Conservation (phyloP, 2,113 vertebrate genomes). For the Perca flavescens region DNA sequence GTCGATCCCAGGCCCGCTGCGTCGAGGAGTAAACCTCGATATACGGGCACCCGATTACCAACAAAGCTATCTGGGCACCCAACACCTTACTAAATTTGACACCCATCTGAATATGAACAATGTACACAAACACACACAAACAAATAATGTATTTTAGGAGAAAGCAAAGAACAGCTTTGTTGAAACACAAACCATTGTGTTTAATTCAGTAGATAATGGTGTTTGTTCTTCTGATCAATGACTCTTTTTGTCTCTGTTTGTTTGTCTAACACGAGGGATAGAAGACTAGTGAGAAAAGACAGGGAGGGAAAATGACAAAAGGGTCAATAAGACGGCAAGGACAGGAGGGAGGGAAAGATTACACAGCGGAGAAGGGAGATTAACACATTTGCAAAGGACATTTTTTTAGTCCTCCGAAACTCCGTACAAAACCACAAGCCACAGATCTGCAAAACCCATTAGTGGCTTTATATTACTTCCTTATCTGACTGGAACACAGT, state of each 20-base stretch:
- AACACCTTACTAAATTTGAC: not conserved
- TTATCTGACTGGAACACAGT: not conserved
- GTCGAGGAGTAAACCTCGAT: too few relatives aligned
- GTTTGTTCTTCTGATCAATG: constrained; percentile 66
- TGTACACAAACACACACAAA: not conserved
- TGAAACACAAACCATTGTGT: constrained; percentile 19
- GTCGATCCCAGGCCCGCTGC: too few relatives aligned
- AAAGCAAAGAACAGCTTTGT: constrained; percentile 19
- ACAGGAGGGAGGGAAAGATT: not conserved
- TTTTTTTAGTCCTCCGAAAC: not conserved
- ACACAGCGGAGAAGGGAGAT: not conserved
- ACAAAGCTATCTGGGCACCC: too few relatives aligned
- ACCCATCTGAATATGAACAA: not conserved
- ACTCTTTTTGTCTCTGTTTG: not conserved
- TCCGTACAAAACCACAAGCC: constrained; percentile 30
- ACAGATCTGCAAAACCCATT: constrained; percentile 20
- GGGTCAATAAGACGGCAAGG: not conserved
- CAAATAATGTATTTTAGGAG: not conserved
- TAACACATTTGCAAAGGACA: not conserved
- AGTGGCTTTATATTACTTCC: not conserved
- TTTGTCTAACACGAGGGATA: constrained; percentile 15
- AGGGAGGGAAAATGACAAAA: not conserved
- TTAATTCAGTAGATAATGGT: constrained; percentile 39
- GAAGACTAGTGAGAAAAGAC: not conserved
- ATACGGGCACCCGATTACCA: too few relatives aligned